phyloP scores from a whole-genome alignment of 1,140 invertebrate species.

The Bombus huntii region DNA sequence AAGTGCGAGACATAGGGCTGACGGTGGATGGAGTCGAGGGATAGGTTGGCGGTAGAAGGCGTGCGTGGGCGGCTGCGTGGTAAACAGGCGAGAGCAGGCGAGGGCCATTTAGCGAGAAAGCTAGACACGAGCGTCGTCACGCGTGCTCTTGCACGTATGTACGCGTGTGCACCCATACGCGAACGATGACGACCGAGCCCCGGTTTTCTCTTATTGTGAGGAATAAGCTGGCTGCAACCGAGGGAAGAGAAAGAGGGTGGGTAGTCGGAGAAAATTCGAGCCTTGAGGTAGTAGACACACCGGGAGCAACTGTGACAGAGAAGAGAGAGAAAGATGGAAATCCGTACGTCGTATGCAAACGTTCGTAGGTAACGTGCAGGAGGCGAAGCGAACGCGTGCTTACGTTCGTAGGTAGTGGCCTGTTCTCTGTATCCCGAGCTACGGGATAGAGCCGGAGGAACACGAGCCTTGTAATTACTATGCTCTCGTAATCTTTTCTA shows the following conservation, averaged over 20 bases:
- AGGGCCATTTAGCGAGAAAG: slow-evolving; percentile 79
- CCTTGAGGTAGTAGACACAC: slow-evolving; percentile 66
- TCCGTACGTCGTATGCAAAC: slow-evolving; percentile 18
- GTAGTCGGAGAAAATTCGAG: slow-evolving; percentile 68
- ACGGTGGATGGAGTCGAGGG: background rate
- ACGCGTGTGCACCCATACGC: slow-evolving; percentile 40
- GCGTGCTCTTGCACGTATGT: slow-evolving; percentile 57
- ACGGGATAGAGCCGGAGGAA: slow-evolving; percentile 58
- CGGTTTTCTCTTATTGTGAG: slow-evolving; percentile 72
- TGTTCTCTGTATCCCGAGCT: slow-evolving; percentile 37
- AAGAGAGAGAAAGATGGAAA: background rate
- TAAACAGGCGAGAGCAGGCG: slow-evolving; percentile 62
- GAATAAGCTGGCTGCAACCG: slow-evolving; percentile 62
- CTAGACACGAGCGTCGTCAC: slow-evolving; percentile 63
- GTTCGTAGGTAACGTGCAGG: slow-evolving; percentile 23
- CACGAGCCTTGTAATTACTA: slow-evolving; percentile 67
- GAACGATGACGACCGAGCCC: slow-evolving; percentile 49
- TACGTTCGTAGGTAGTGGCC: slow-evolving; percentile 31
- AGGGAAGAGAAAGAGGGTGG: slow-evolving; percentile 27
- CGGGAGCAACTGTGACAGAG: background rate
- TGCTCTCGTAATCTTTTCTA: slow-evolving; percentile 58
- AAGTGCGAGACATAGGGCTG: slow-evolving; percentile 33
- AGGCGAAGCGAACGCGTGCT: slow-evolving; percentile 43
- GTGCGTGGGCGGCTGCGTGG: slow-evolving; percentile 51
- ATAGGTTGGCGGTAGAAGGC: slow-evolving; percentile 44